phyloP scores from a whole-genome alignment of 2,797 vertebrate genomes.

The Periophthalmus magnuspinnatus region DNA sequence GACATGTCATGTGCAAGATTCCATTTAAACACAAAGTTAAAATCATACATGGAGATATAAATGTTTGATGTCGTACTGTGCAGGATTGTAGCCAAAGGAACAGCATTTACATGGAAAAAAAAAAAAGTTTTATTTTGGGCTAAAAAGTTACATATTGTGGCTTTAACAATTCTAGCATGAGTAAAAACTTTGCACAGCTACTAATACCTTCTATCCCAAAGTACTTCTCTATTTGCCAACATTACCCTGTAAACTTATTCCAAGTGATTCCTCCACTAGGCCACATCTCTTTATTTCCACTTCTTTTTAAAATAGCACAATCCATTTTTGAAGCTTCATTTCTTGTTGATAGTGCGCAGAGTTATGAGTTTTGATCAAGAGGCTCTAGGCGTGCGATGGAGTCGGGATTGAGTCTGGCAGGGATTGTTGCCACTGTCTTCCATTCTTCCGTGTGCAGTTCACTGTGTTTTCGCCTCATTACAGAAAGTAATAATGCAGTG shows the following conservation, averaged over 20 bases:
- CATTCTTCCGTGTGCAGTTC: constrained; percentile 67
- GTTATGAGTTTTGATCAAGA: constrained; percentile 56
- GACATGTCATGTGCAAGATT: too few relatives aligned
- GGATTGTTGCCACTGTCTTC: constrained; percentile 57
- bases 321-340: constrained; percentile 33
- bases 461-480: constrained; percentile 79
- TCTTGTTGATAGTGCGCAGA: constrained; percentile 29
- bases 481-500: constrained; percentile 82
- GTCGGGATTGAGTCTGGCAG: constrained; percentile 48
- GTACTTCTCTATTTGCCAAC: neutral
- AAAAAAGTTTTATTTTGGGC: too few relatives aligned
- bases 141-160: too few relatives aligned
- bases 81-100: too few relatives aligned
- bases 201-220: neutral
- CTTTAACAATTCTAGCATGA: too few relatives aligned
- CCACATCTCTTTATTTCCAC: neutral
- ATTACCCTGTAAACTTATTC: constrained; percentile 7
- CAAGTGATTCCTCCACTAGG: neutral
- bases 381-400: constrained; percentile 44
- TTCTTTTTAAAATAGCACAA: constrained; percentile 29
- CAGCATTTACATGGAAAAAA: too few relatives aligned
- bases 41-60: too few relatives aligned
- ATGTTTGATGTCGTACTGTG: too few relatives aligned
- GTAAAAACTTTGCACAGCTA: neutral
- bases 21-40: too few relatives aligned